Conservation (phyloP, 2,888 invertebrate species). For the Drosophila neotestacea region DNA sequence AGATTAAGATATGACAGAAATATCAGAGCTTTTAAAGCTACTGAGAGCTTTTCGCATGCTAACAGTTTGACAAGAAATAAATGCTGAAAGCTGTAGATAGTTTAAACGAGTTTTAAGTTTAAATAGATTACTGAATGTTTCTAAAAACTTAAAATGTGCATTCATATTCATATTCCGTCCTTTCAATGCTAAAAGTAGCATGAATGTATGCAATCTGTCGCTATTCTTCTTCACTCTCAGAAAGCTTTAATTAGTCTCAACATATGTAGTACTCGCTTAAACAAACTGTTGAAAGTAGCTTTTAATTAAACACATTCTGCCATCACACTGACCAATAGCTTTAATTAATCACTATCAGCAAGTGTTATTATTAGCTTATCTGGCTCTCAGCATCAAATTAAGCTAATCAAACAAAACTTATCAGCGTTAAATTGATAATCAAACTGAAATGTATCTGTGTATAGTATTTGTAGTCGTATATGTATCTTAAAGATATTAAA, state of each 20-base stretch:
- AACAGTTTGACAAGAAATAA: no score
- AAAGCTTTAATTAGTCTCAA: no score
- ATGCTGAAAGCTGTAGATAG: no score
- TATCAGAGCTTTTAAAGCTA: neutral
- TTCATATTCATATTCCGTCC: no score
- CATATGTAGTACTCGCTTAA: no score
- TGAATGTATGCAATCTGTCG: no score
- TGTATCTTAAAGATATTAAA: slow-evolving; percentile 76
- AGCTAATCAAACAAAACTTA: slow-evolving; percentile 33
- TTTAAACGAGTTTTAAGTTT: no score
- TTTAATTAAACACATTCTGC: neutral
- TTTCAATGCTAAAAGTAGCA: no score
- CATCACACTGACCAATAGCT: neutral
- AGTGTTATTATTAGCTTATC: slow-evolving; percentile 5
- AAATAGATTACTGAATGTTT: no score
- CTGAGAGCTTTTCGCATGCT: neutral
- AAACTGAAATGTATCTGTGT: slow-evolving; percentile 15
- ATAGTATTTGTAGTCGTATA: slow-evolving; percentile 35
- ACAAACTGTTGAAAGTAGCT: neutral
- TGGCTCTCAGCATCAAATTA: slow-evolving; percentile 17
- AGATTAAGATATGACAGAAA: slow-evolving; percentile 1
- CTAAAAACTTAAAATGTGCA: no score
- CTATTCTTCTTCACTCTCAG: no score
- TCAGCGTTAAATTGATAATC: slow-evolving; percentile 34
- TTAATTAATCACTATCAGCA: neutral